Conservation (phyloP, 2,113 vertebrate species). For the Gallinago jamesoni region DNA sequence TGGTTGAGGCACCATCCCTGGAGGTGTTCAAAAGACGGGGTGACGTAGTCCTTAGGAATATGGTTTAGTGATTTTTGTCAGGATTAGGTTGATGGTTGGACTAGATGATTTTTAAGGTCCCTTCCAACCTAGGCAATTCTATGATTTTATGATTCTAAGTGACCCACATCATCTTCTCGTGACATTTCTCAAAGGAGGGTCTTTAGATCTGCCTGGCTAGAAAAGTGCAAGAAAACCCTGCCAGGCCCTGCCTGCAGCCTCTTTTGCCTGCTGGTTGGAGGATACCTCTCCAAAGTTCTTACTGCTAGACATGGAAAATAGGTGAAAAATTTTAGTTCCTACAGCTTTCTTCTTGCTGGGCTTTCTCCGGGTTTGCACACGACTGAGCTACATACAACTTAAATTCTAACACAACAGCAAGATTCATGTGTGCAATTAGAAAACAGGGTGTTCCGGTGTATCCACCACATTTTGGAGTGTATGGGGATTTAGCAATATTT, state of each 20-base stretch:
- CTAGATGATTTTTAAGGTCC: no score
- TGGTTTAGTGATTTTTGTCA: no score
- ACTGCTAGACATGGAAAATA: not conserved
- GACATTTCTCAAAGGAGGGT: not conserved
- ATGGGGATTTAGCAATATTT: not conserved
- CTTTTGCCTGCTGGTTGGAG: not conserved
- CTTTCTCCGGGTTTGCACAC: not conserved
- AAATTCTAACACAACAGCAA: not conserved
- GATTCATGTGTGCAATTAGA: not conserved
- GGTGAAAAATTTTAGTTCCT: not conserved
- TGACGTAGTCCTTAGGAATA: no score
- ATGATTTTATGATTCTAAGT: not conserved
- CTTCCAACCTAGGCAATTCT: no score
- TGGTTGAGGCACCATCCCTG: no score
- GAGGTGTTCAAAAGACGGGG: no score
- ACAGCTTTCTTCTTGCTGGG: not conserved
- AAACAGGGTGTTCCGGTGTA: not conserved
- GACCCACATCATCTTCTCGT: not conserved
- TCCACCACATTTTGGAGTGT: not conserved
- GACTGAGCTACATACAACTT: not conserved
- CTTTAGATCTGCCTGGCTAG: not conserved
- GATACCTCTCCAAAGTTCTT: not conserved
- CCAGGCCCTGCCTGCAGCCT: not conserved
- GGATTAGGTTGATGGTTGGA: no score
- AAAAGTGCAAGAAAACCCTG: not conserved